Base-by-base conservation (phyloP, 2,797 vertebrate genomes). In the Caiman crocodilus region DNA sequence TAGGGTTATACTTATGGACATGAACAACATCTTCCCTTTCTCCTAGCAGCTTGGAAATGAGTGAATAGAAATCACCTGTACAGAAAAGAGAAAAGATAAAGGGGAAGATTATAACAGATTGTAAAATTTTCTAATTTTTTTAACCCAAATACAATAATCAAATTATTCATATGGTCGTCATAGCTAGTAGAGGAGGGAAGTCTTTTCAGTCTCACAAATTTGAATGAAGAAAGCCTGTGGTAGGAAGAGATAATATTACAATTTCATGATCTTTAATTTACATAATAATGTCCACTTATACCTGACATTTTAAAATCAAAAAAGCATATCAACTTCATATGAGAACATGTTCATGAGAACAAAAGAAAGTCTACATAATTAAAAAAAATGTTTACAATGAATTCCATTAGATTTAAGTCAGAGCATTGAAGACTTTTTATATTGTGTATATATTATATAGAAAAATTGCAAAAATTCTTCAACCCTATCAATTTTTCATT, bases 1-100 rank as follows among this genome's bases (percentile, higher is more conserved):
- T 97, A 92, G 98, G 98, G 35, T 98, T 98, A 96, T 98, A 98
- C 89, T 98, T 99, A 98, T 98, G 98, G 94, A 98, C 95, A 97
- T 97, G 98, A 95, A 98, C 98, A 98, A 98, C 86, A 95, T 98
- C 98, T 98, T 99, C 97, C 98, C 98, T 98, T 97, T 99, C 98
- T 97, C 98, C 98, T 98, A 99, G 98, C 90, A 99, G 98, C 98
- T 98, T 98, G 98, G 99, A 99, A 98, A 99, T 98, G 85, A 99
- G 98, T 97, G 98, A 99, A 98, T 98, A 99, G 98, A 99, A 98
- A 98, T 98, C 98, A 99, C 99, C 99, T 99, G 99, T 90, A 97
- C 94, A 98, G 92, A 95, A 97, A 97, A 97, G 94, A 97, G 92
- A 97, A 96, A 91, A 97, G 88, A 96, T 73, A 97, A 96, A 90